Evolutionary conservation across 2,888 invertebrate genomes (phyloP), one percentile per base, ranked within the genome.

Genomic region (Cactoblastis cactorum): DNA sequence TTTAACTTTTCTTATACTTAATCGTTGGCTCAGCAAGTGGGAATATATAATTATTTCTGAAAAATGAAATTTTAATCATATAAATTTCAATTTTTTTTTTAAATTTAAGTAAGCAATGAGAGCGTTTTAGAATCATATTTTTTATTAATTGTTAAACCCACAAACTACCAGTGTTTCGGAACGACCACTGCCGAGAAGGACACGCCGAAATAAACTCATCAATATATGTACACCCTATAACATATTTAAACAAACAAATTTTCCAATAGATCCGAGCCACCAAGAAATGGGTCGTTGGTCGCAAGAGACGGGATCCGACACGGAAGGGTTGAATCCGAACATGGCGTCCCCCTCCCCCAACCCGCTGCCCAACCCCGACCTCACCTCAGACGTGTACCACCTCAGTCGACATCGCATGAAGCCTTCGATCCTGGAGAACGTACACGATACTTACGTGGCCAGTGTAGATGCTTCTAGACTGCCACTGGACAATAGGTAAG

Each of bases 331-430:
- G 41, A 63, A 67, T 53, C 56, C 65, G 1, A 72, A 70, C 0
- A 54, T 65, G 50, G 77, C 89, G 60, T 75, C 90, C 47, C 73
- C 82, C 50, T 77, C 92, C 53, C 80, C 93, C 75, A 73, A 92
- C 90, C 95, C 95, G 0, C 93, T 95, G 64, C 95, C 95, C n/a
- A 93, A 94, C 82, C 95, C 95, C 0, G 95, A 95, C 69, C 92
- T 95, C 48, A 94, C 93, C 0, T 90, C 91, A 0, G 94, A 94
- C 67, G 90, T 91, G 54, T 92, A 91, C 69, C 79, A 76, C 28
- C 67, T 91, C 45, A 80, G 88, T 58, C 77, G 91, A 28, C 91
- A 90, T 52, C 83, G 91, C 43, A 80, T 90, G 71, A 90, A 91
- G 54, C 92, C 92, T 0, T 91, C 91, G 3, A 87, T 92, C 39